A percentile compares a stretch with the other conserved stretches of the same genome.
Evolutionary conservation across 2,888 invertebrate genomes (phyloP).

Genomic region (Calliscelio sp.): DNA sequence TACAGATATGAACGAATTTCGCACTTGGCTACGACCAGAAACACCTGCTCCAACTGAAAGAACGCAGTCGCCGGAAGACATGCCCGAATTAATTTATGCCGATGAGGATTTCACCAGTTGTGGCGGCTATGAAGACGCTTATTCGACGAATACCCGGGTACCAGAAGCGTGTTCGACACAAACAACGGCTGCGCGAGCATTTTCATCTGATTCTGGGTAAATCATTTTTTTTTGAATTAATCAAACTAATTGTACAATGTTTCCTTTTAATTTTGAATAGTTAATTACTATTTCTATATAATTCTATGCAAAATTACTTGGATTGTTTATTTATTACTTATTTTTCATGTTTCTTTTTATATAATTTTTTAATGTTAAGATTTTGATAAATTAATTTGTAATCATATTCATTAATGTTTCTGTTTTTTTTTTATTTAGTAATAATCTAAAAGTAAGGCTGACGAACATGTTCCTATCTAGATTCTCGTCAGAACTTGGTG

Average conservation of each 20-base stretch:
- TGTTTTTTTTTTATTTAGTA: neutral
- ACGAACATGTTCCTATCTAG: no score
- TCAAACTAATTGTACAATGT: neutral
- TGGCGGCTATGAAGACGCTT: conserved; percentile 83
- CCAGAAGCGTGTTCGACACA: no score
- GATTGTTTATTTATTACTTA: neutral
- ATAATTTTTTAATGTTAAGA: no score
- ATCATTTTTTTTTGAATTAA: neutral
- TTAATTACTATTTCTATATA: no score
- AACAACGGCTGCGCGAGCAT: conserved; percentile 83
- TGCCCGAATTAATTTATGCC: conserved; percentile 82
- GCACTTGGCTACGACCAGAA: no score
- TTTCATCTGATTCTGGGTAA: conserved; percentile 85
- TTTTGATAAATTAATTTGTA: no score
- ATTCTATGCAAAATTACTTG: no score
- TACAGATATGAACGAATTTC: no score
- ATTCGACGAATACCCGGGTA: conserved; percentile 82
- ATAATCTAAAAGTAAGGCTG: neutral
- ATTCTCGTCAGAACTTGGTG: conserved; percentile 84
- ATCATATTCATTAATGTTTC: neutral
- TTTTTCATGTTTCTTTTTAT: neutral
- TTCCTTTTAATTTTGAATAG: no score
- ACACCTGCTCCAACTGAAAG: conserved; percentile 78
- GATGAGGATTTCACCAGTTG: conserved; percentile 81
- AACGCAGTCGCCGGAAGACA: conserved; percentile 83